Percentiles rank a stretch among this genome's conserved stretches.
Conservation (phyloP, 2,113 vertebrate species). For the Ciconia stormi region DNA sequence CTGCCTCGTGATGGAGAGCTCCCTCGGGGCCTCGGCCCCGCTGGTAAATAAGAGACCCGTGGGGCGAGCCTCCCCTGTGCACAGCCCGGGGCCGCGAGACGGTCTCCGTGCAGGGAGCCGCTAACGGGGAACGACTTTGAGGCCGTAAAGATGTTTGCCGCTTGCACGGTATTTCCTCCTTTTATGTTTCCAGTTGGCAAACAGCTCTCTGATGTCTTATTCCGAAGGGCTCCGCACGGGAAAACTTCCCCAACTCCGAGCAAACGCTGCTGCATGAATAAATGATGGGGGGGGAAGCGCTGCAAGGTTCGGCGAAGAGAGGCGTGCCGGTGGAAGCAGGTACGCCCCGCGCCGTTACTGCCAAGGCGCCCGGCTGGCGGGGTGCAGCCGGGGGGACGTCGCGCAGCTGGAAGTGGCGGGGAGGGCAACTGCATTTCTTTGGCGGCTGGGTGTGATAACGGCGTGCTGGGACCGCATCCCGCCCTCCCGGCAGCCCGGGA, state of each 20-base stretch:
- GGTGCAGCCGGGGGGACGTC: not conserved
- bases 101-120: accelerated
- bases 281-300: not conserved
- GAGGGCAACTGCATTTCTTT: accelerated
- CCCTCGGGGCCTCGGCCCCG: not conserved
- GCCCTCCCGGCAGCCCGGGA: not conserved
- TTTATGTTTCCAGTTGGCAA: not conserved
- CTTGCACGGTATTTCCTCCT: not conserved
- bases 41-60: not conserved
- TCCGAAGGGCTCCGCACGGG: not conserved
- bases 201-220: not conserved
- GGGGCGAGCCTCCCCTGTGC: not conserved
- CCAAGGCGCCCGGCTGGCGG: not conserved
- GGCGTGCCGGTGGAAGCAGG: not conserved
- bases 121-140: not conserved
- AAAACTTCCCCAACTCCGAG: not conserved
- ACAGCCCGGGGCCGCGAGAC: not conserved
- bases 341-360: accelerated
- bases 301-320: not conserved
- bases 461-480: not conserved
- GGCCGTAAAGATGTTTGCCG: not conserved
- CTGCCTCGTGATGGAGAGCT: not conserved
- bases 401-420: not conserved
- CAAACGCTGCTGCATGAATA: not conserved
- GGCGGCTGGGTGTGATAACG: not conserved